Evolutionary conservation across 2,113 vertebrate genomes (phyloP).

Genomic region (Isichthys henryi): DNA sequence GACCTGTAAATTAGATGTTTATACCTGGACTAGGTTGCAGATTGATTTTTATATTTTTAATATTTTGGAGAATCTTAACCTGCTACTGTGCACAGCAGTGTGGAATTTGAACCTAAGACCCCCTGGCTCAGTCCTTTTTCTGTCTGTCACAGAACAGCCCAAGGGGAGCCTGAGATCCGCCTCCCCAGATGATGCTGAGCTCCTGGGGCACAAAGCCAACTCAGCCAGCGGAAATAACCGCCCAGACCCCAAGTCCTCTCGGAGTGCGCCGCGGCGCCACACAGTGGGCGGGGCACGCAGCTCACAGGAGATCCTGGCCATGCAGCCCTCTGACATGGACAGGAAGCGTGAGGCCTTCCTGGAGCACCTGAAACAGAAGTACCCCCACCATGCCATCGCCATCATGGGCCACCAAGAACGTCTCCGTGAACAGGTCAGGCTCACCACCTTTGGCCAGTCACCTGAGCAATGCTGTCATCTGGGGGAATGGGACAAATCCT

Average conservation of each 20-base stretch:
- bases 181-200: constrained; percentile 52
- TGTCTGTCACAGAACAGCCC: constrained; percentile 48
- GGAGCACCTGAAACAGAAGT: constrained; percentile 94
- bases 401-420: constrained; percentile 97
- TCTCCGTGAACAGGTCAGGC: constrained; percentile 84
- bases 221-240: constrained; percentile 66
- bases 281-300: constrained; percentile 87
- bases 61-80: background rate
- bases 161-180: constrained; percentile 63
- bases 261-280: constrained; percentile 79
- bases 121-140: background rate
- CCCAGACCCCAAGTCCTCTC: constrained; percentile 61
- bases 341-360: constrained; percentile 96
- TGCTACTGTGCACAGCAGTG: background rate
- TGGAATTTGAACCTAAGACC: background rate
- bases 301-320: constrained; percentile 87
- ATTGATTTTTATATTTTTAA: background rate
- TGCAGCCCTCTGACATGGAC: constrained; percentile 95
- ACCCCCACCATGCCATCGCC: constrained; percentile 89
- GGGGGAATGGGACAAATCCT: background rate
- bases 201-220: constrained; percentile 62
- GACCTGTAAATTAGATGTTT: background rate
- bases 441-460: constrained; percentile 19
- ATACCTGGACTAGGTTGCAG: background rate
- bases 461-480: background rate